phyloP scores from a whole-genome alignment of 2,113 vertebrate genomes.

The Ariopsis seemanni region DNA sequence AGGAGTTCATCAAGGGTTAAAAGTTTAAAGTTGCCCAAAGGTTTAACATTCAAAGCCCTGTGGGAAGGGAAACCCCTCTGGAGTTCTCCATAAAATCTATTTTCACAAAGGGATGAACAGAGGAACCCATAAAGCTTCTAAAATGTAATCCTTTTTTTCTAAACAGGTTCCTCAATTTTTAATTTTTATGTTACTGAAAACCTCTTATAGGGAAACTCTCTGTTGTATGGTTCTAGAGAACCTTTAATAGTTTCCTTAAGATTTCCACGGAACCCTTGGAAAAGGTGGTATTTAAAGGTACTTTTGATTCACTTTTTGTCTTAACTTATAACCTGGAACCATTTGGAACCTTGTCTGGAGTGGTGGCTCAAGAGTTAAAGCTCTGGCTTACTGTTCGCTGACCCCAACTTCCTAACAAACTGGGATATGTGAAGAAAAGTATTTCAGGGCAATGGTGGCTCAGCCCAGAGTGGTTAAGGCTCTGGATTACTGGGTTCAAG shows the following conservation, averaged over 20 bases:
- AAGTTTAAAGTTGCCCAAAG: too few species aligned
- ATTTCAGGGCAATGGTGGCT: too few species aligned
- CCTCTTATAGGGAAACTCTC: not conserved
- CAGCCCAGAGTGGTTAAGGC: too few species aligned
- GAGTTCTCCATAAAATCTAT: too few species aligned
- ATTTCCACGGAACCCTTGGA: not conserved
- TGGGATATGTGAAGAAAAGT: too few species aligned
- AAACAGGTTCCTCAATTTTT: not conserved
- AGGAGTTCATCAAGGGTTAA: too few species aligned
- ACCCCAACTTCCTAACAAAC: too few species aligned
- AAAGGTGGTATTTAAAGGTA: not conserved
- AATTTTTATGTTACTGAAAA: not conserved
- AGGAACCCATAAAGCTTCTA: not conserved
- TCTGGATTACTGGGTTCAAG: too few species aligned
- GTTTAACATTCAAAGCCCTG: too few species aligned
- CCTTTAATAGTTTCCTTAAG: not conserved
- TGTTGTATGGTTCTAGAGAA: not conserved
- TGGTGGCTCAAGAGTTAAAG: too few species aligned
- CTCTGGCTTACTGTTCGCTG: too few species aligned
- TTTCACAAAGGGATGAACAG: not conserved
- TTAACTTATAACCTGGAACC: not conserved
- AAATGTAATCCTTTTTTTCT: not conserved
- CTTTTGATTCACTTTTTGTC: not conserved
- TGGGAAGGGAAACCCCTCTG: too few species aligned
- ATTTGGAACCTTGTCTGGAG: not conserved